Conservation (phyloP, 2,797 vertebrate genomes). For the Paramormyrops hopkinsi region DNA sequence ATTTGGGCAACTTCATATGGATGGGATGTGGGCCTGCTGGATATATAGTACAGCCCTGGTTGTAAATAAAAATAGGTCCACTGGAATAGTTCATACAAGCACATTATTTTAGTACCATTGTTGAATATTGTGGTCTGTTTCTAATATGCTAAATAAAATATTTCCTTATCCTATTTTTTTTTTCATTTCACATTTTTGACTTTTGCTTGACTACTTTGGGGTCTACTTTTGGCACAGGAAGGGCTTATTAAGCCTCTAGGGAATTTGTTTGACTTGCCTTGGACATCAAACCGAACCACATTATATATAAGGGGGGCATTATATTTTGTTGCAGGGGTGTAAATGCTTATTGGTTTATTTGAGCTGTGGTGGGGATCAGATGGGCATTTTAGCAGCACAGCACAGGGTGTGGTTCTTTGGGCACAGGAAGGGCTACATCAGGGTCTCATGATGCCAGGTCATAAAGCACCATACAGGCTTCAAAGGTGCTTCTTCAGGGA, state of each 20-base stretch:
- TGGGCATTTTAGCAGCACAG: not conserved
- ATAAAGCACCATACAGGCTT: not conserved
- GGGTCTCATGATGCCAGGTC: not conserved
- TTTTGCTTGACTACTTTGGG: not conserved
- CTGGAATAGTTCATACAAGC: not conserved
- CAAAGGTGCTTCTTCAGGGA: not conserved
- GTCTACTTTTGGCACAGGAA: not conserved
- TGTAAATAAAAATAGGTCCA: constrained; percentile 6
- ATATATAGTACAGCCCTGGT: not conserved
- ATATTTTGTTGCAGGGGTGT: not conserved
- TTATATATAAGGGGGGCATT: not conserved
- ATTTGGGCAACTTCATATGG: constrained; percentile 25
- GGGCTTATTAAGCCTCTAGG: no score
- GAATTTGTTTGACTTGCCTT: not conserved
- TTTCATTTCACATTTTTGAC: not conserved
- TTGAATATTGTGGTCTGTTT: not conserved
- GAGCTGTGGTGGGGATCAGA: not conserved
- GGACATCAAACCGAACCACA: not conserved
- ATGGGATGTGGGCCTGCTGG: not conserved
- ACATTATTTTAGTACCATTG: not conserved
- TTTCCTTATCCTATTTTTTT: constrained; percentile 1
- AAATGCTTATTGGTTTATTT: not conserved
- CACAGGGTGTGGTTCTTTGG: not conserved
- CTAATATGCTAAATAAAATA: not conserved
- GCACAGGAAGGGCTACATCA: not conserved